Evolutionary conservation across 2,113 vertebrate species (phyloP).

Genomic region (Seriola aureovittata): DNA sequence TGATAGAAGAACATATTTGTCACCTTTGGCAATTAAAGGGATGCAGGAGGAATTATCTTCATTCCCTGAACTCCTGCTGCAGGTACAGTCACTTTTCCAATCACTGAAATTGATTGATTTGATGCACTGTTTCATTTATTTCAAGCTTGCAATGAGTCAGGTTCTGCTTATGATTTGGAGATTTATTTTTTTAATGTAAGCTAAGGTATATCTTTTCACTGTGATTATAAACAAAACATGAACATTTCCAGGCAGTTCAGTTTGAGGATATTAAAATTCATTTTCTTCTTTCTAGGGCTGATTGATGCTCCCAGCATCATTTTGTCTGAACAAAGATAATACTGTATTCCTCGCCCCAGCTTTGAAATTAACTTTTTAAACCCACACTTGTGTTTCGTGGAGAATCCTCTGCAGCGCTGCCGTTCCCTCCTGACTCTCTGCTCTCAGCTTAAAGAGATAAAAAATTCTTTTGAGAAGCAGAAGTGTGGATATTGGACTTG

Average conservation of each 20-base stretch:
- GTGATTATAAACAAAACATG: neutral
- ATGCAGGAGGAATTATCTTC: constrained; percentile 21
- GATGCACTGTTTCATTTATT: neutral
- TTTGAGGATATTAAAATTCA: neutral
- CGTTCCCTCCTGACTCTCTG: neutral
- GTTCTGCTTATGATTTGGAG: neutral
- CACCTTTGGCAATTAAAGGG: constrained; percentile 44
- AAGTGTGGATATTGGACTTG: constrained; percentile 19
- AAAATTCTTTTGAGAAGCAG: constrained; percentile 29
- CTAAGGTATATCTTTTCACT: neutral
- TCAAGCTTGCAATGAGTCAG: neutral
- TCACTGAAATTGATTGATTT: constrained; percentile 3
- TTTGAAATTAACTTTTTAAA: constrained; percentile 39
- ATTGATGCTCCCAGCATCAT: constrained; percentile 15
- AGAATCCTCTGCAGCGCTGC: neutral
- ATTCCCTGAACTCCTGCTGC: constrained; percentile 18
- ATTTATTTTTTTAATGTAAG: no score
- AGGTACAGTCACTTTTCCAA: constrained; percentile 8
- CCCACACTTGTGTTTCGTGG: constrained; percentile 17
- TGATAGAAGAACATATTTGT: constrained; percentile 38
- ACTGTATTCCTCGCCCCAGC: neutral
- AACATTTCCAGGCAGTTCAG: neutral
- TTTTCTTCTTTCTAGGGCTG: neutral
- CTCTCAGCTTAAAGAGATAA: constrained; percentile 23
- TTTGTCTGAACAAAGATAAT: constrained; percentile 21